Percentiles rank a stretch among this genome's conserved stretches.
Evolutionary conservation across 2,797 vertebrate genomes (phyloP).

Genomic region (Spinus pinus): DNA sequence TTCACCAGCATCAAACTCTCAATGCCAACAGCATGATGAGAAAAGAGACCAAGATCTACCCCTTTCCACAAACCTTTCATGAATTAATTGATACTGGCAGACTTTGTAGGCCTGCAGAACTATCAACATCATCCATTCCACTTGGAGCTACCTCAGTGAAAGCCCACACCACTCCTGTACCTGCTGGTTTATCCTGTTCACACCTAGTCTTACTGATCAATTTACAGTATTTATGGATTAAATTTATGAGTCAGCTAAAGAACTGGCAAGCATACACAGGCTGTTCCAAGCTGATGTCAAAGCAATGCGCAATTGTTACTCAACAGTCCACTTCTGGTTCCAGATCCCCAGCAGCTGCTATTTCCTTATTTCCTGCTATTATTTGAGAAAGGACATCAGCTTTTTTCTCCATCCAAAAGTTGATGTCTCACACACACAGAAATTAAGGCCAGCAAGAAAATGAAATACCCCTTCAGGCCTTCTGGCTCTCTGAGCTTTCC

Average conservation of each 20-base stretch:
- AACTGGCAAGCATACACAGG: not conserved
- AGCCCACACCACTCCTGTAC: not conserved
- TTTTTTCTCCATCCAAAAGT: not conserved
- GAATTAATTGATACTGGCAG: not conserved
- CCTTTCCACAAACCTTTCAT: not conserved
- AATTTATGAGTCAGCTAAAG: not conserved
- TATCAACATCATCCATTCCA: not conserved
- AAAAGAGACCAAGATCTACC: not conserved
- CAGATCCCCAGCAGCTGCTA: not conserved
- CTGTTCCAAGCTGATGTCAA: not conserved
- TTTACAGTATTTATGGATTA: not conserved
- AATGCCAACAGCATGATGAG: not conserved
- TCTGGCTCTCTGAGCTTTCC: not conserved
- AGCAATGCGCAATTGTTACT: not conserved
- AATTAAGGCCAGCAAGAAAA: not conserved
- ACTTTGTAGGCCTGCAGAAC: not conserved
- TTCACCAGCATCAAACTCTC: not conserved
- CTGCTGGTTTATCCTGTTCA: not conserved
- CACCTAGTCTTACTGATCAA: not conserved
- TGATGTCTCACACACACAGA: not conserved
- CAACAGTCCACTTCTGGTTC: not conserved
- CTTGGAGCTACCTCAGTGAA: not conserved
- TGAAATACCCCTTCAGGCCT: not conserved
- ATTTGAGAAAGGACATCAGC: not conserved
- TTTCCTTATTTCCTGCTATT: slow-evolving; percentile 22